These are phyloP conservation scores for Holothuria scabra DNA, from an alignment of 53 echinoderm and acorn worm genomes.

Conservation along the genomic window DNA sequence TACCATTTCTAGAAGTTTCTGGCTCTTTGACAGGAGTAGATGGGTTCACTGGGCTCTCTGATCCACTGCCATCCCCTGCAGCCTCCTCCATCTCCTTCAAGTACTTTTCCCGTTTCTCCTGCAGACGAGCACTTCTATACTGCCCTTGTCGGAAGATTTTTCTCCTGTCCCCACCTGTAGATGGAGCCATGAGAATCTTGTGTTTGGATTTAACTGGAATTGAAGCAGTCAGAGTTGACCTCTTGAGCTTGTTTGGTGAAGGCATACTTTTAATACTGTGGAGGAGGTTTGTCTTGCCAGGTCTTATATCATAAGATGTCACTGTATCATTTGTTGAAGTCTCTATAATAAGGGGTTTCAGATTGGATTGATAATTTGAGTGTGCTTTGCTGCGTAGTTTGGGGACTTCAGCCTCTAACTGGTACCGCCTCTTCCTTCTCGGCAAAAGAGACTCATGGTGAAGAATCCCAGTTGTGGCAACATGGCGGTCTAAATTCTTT, in stretches of 20 bases:
- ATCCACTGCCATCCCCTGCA: constrained; percentile 29
- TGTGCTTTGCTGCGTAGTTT: constrained; percentile 62
- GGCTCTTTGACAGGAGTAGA: constrained; percentile 36
- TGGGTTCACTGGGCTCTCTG: constrained; percentile 1
- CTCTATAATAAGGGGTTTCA: constrained; percentile 45
- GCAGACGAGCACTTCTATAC: constrained; percentile 45
- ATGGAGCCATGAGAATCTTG: constrained; percentile 26
- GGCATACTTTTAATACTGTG: constrained; percentile 59
- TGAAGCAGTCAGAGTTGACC: constrained; percentile 65
- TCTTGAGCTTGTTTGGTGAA: constrained; percentile 60
- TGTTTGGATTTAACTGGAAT: constrained; percentile 65
- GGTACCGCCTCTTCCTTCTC: constrained; percentile 40
- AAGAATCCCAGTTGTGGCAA: constrained; percentile 57
- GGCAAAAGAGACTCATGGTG: constrained; percentile 64
- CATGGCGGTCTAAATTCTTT: constrained; percentile 61
- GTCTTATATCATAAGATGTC: constrained; percentile 27
- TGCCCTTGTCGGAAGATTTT: constrained; percentile 44
- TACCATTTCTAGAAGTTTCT: background rate
- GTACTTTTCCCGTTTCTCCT: constrained; percentile 44
- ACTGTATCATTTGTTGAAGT: constrained; percentile 19
- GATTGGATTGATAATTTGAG: constrained; percentile 15
- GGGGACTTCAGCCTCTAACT: constrained; percentile 39
- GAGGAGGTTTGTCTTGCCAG: constrained; percentile 53
- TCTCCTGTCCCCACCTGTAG: constrained; percentile 20
- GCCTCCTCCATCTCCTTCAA: constrained; percentile 39